A percentile compares a stretch with the other conserved stretches of the same genome.
These are phyloP conservation scores for Diarsia brunnea DNA, from an alignment of 2,888 invertebrate species.

Conservation along the genomic window DNA sequence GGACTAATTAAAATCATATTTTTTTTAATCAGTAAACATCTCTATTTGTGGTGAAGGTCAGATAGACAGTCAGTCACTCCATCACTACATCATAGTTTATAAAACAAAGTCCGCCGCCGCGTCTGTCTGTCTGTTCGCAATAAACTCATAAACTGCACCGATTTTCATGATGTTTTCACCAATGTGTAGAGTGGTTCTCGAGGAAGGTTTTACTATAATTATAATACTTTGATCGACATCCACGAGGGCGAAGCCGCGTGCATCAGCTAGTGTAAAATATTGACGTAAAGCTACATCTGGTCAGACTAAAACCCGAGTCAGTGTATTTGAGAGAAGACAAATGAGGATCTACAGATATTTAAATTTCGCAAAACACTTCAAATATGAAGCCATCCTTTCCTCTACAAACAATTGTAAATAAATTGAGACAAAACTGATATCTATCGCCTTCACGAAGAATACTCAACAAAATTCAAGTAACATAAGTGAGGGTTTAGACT, in stretches of 20 bases:
- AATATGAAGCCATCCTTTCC: conserved; percentile 11
- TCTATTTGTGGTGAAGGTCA: too few relatives aligned
- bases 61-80: not conserved
- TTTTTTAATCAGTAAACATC: too few relatives aligned
- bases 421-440: conserved; percentile 33
- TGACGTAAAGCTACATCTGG: not conserved
- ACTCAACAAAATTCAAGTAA: conserved; percentile 34
- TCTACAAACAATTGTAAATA: conserved; percentile 19
- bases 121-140: too few relatives aligned
- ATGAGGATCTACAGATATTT: not conserved
- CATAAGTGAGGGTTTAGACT: conserved; percentile 47
- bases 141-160: too few relatives aligned
- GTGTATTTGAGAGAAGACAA: not conserved
- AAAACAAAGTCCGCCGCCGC: too few relatives aligned
- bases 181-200: too few relatives aligned
- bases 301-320: not conserved
- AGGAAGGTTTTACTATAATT: too few relatives aligned
- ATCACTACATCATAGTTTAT: too few relatives aligned
- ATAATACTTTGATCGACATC: too few relatives aligned
- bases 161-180: too few relatives aligned
- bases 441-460: conserved; percentile 12
- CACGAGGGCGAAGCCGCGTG: too few relatives aligned
- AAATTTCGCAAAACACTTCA: not conserved
- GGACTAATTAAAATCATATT: too few relatives aligned
- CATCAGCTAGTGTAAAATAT: not conserved